Evolutionary conservation across 1,140 invertebrate species (phyloP), one percentile per base, ranked within the genome.

Genomic region (Lasioglossum albipes): DNA sequence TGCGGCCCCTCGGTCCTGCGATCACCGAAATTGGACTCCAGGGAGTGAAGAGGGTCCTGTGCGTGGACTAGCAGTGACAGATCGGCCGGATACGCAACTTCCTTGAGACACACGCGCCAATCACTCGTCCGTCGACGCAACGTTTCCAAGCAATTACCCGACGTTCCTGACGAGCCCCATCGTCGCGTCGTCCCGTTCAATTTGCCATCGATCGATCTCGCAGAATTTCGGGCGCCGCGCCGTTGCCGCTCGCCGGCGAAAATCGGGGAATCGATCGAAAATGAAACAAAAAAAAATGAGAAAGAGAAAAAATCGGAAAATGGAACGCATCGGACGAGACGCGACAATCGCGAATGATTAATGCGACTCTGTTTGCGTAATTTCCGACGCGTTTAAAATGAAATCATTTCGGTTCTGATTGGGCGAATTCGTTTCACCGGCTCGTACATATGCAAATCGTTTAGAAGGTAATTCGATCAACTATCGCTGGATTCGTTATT

Each of bases 121-220:
- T 75, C 62, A 72, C 79, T 31, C 27, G 54, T 80, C 54, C 36
- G 49, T 81, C 42, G 52, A 64, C 68, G 68, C 57, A 59, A 76
- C 42, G 68, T 57, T 81, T 49, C 69, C 52, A n/a, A 76, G 69
- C 42, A 85, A 84, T 77, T 73, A 75, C 65, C 52, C 62, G 64
- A 45, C 72, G 52, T 67, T 75, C 27, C 54, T 36, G 52, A 27
- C 78, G 64, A 45, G 41, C 64, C 42, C 52, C 52, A 59, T 75
- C 71, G 64, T 59, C 52, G 52, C 71, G 64, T 59, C 52, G 52
- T 75, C 42, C 41, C 71, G 72, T 67, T 80, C 72, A 68, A 80
- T 75, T 71, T 73, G 78, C 61, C 71, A 75, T 36, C 71, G 71
- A 79, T 75, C 54, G 45, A 75, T 49, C 69, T 42, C 22, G 18